phyloP scores from a whole-genome alignment of 1,140 invertebrate species.

The Pectinophora gossypiella region DNA sequence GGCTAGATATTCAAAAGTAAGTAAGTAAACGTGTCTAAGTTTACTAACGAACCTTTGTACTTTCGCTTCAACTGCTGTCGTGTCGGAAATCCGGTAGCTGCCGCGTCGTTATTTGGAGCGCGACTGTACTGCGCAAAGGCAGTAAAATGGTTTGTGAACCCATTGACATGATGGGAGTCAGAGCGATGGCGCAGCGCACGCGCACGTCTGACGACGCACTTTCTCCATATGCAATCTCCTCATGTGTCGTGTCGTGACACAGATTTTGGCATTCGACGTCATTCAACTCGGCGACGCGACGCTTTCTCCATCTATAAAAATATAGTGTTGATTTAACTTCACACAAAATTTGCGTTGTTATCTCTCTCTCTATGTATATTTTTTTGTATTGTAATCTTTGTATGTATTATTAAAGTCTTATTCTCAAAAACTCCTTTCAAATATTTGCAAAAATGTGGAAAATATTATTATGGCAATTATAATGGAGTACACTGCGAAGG shows the following conservation, averaged over 20 bases:
- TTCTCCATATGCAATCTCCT: constrained; percentile 49
- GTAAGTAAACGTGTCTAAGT: no score
- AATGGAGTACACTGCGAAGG: no score
- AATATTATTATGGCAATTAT: no score
- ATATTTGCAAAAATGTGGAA: no score
- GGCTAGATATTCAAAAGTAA: no score
- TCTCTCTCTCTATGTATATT: no score
- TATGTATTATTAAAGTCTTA: no score
- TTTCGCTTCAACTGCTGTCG: not conserved
- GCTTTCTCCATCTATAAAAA: not conserved
- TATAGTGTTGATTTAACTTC: no score
- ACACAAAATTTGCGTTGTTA: no score
- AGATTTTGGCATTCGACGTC: constrained; percentile 38
- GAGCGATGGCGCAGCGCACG: constrained; percentile 39
- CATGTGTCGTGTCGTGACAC: constrained; percentile 58
- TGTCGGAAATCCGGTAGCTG: constrained; percentile 41
- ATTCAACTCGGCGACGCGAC: not conserved
- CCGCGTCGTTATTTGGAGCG: constrained; percentile 37
- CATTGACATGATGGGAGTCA: constrained; percentile 43
- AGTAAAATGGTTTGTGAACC: constrained; percentile 40
- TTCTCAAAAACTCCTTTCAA: no score
- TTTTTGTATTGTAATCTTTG: no score
- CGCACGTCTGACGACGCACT: constrained; percentile 45
- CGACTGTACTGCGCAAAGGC: constrained; percentile 42
- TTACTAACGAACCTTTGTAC: not conserved